Evolutionary conservation across 2,888 invertebrate species (phyloP), one percentile per base, ranked within the genome.

Genomic region (Venustoraphidia nigricollis): DNA sequence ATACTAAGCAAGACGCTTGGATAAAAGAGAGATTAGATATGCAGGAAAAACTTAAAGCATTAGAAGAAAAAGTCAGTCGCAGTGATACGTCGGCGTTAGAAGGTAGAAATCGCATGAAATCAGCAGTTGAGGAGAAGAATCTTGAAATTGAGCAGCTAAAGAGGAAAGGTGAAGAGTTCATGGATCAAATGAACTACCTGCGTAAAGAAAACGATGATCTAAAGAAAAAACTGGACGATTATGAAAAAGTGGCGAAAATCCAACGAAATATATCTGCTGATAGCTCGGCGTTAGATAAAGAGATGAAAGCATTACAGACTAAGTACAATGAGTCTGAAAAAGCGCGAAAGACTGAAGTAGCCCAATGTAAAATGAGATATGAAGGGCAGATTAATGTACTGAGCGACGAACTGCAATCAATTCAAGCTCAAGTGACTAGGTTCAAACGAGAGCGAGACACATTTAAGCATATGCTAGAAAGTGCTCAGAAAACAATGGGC

Each of bases 381-480:
- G 93, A 93, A 59, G 83, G 83, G 54, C 83, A 90, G 62, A 76
- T 91, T 62, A 81, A 79, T 53, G 77, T 83, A 10, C 79, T 92
- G 60, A 78, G 83, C 53, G 85, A 84, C 52, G 92, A 93, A 66
- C 72, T 91, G 37, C 83, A 83, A 56, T 81, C 86, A 8, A 73
- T 90, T 58, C 91, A 91, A 63, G 76, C 75, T 53, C 86, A 86
- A 72, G 78, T 83, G 54, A 73, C 82, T 17, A 75, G 88, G 57
- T 90, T 91, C 62, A 87, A 88, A 62, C 73, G 89, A 51, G 93
- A 93, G 66, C 75, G 90, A 47, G 92, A 93, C 61, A 84, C 85
- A 46, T 91, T 87, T 60, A 87, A 88, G 55, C 89, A 91, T 62
- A 88, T 93, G 83, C 65, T 92, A 39, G 90, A 91, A 60, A 81